Conservation (phyloP, 1,140 invertebrate species). For the Sinonovacula constricta region DNA sequence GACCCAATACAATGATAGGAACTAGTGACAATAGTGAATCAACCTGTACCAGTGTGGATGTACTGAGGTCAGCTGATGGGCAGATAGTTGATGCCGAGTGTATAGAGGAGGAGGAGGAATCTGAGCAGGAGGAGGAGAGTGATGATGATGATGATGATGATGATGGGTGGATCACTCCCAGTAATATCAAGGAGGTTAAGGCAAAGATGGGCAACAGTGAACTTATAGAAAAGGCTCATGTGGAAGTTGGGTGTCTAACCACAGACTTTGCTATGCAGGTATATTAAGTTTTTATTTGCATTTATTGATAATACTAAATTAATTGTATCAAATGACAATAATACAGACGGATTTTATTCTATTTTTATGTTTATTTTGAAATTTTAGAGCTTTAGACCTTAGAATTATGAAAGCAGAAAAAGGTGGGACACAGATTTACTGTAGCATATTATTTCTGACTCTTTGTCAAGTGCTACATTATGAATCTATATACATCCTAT, state of each 20-base stretch:
- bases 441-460: too few relatives aligned
- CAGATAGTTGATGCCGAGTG: slow-evolving; percentile 32
- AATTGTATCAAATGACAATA: too few relatives aligned
- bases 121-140: slow-evolving; percentile 76
- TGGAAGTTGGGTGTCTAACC: slow-evolving; percentile 93
- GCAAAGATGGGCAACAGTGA: slow-evolving; percentile 83
- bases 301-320: too few relatives aligned
- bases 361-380: too few relatives aligned
- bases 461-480: too few relatives aligned
- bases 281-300: too few relatives aligned
- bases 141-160: slow-evolving; percentile 82
- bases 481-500: too few relatives aligned
- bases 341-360: too few relatives aligned
- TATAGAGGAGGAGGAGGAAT: slow-evolving; percentile 59
- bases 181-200: slow-evolving; percentile 88
- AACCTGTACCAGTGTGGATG: slow-evolving; percentile 3
- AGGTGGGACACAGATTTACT: too few relatives aligned
- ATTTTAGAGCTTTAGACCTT: too few relatives aligned
- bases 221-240: slow-evolving; percentile 82
- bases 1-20: neutral
- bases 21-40: slow-evolving; percentile 18
- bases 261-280: slow-evolving; percentile 97
- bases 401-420: too few relatives aligned
- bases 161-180: slow-evolving; percentile 94
- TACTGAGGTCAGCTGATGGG: slow-evolving; percentile 27